phyloP scores from a whole-genome alignment of 2,888 invertebrate genomes.

The Cataglyphis livida region DNA sequence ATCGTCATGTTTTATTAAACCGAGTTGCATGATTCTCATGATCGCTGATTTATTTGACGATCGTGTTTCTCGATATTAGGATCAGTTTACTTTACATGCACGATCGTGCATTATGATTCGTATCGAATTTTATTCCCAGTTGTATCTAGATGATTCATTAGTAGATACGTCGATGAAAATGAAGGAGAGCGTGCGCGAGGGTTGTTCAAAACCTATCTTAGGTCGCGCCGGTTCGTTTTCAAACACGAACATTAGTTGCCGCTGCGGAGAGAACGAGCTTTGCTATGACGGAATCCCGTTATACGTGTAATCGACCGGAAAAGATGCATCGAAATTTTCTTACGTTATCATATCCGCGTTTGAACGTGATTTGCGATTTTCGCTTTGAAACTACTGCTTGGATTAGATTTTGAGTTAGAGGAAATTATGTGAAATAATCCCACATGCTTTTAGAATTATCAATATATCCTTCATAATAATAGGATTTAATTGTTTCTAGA shows the following conservation, averaged over 20 bases:
- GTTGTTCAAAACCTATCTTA: not conserved
- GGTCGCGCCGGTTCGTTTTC: not conserved
- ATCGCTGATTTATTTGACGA: constrained; percentile 45
- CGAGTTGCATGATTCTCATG: constrained; percentile 9
- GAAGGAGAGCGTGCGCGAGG: not conserved
- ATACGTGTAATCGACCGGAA: constrained; percentile 6
- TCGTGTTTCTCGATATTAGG: constrained; percentile 39
- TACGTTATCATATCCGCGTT: not conserved
- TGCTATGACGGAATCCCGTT: not conserved
- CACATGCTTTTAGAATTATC: not conserved
- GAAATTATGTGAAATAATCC: not conserved
- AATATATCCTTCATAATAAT: not conserved
- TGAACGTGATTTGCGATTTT: not conserved
- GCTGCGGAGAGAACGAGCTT: not conserved
- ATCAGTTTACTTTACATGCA: constrained; percentile 13
- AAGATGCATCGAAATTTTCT: constrained; percentile 30
- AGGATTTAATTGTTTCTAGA: not conserved
- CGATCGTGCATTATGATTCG: not conserved
- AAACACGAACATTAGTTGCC: not conserved
- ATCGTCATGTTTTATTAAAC: constrained; percentile 31
- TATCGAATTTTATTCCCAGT: constrained; percentile 25
- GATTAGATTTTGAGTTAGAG: not conserved
- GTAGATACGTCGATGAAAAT: constrained; percentile 10
- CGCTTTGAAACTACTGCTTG: not conserved
- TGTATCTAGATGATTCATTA: constrained; percentile 32